Percentiles rank a stretch among this genome's conserved stretches.
These are phyloP conservation scores for Zaprionus gabonicus DNA, from an alignment of 1,140 invertebrate species.

Conservation along the genomic window DNA sequence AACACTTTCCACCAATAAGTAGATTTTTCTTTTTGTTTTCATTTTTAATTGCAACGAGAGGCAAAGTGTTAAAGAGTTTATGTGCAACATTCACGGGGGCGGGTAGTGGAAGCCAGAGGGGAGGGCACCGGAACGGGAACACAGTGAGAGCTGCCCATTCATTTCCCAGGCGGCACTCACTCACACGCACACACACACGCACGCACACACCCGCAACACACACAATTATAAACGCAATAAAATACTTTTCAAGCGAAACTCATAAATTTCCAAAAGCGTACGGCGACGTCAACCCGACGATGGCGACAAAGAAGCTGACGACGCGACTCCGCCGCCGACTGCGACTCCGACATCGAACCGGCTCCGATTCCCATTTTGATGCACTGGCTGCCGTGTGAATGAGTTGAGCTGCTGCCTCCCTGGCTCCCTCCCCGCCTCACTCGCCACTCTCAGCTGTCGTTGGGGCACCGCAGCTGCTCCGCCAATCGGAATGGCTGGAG, in stretches of 20 bases:
- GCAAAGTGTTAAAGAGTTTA: slow-evolving; percentile 84
- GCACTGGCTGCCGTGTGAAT: slow-evolving; percentile 72
- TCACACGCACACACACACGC: slow-evolving; percentile 20
- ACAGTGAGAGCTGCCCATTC: slow-evolving; percentile 50
- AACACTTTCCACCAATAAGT: slow-evolving; percentile 77
- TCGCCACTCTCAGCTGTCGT: not conserved
- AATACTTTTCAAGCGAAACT: slow-evolving; percentile 84
- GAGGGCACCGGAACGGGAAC: slow-evolving; percentile 14
- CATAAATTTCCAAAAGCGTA: slow-evolving; percentile 83
- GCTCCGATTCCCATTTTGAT: slow-evolving; percentile 42
- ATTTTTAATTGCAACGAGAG: slow-evolving; percentile 78
- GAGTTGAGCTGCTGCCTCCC: slow-evolving; percentile 31
- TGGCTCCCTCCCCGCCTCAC: not conserved
- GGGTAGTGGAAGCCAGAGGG: too few species aligned
- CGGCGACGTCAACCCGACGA: slow-evolving; percentile 52
- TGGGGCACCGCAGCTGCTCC: slow-evolving; percentile 36
- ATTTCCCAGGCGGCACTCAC: slow-evolving; percentile 69
- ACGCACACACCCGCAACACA: slow-evolving; percentile 45
- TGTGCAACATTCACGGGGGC: slow-evolving; percentile 79
- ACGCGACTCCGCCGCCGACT: slow-evolving; percentile 41
- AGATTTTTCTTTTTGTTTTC: slow-evolving; percentile 44
- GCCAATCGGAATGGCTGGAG: slow-evolving; percentile 34
- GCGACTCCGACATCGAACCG: slow-evolving; percentile 14
- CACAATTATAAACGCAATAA: slow-evolving; percentile 84
- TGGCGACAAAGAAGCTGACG: slow-evolving; percentile 68